Percentiles rank a stretch among this genome's conserved stretches.
Evolutionary conservation across 2,113 vertebrate genomes (phyloP).

Genomic region (Phalacrocorax brasilianus): DNA sequence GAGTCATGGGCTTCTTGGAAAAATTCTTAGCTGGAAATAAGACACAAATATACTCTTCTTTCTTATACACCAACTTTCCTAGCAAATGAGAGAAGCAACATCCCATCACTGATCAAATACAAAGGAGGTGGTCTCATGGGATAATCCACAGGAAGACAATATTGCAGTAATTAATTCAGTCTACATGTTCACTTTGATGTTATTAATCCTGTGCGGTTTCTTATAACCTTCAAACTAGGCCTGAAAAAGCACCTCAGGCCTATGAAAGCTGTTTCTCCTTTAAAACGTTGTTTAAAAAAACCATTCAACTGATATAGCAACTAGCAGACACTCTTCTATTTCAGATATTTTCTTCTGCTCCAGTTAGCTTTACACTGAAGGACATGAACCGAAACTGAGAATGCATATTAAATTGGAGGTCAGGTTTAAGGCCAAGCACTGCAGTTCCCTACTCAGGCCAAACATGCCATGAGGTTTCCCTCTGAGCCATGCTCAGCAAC

Average conservation of each 20-base stretch:
- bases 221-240: background rate
- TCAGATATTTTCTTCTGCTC: background rate
- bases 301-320: background rate
- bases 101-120: background rate
- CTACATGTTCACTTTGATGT: background rate
- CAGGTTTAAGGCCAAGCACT: background rate
- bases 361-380: background rate
- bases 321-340: background rate
- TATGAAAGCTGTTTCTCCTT: background rate
- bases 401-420: background rate
- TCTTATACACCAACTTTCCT: background rate
- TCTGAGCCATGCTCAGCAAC: background rate
- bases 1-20: background rate
- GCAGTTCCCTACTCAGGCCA: background rate
- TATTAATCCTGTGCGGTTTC: background rate
- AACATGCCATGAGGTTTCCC: background rate
- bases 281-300: background rate
- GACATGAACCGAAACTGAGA: background rate
- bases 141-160: background rate
- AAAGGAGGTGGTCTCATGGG: background rate
- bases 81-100: constrained; percentile 14
- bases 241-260: background rate
- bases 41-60: background rate
- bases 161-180: background rate
- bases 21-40: constrained; percentile 18